These are phyloP conservation scores for Tetramorium bicarinatum DNA, from an alignment of 2,888 invertebrate genomes.

Conservation along the genomic window DNA sequence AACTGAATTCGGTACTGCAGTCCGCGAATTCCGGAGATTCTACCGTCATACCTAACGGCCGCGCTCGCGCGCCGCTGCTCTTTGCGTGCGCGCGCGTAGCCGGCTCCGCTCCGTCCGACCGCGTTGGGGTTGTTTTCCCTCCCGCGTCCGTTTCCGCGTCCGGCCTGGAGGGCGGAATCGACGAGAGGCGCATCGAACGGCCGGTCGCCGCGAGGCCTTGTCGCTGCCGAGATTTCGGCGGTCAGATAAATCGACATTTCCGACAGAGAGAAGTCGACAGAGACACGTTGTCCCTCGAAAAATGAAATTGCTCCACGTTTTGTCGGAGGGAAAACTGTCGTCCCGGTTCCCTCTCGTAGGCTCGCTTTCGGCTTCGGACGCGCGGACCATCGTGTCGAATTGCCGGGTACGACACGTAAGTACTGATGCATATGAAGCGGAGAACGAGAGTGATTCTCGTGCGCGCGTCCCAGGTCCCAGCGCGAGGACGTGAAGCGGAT, in stretches of 20 bases:
- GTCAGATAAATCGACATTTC: not conserved
- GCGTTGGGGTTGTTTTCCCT: not conserved
- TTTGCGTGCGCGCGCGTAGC: not conserved
- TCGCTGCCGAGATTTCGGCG: not conserved
- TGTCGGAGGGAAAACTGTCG: not conserved
- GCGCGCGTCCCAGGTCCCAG: conserved; percentile 25
- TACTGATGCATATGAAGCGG: not conserved
- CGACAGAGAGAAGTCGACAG: not conserved
- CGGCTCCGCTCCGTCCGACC: not conserved
- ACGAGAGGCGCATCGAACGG: not conserved
- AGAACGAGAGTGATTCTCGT: not conserved
- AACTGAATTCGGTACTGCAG: conserved; percentile 85
- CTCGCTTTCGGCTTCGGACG: not conserved
- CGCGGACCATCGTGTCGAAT: no score
- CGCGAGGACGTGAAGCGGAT: conserved; percentile 11
- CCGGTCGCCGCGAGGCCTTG: no score
- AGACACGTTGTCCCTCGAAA: not conserved
- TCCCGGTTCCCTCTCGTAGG: not conserved
- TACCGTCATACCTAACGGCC: conserved; percentile 76
- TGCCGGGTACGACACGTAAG: not conserved
- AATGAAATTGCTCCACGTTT: not conserved
- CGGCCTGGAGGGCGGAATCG: not conserved
- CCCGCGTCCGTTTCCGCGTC: not conserved
- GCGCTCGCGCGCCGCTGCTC: conserved; percentile 19
- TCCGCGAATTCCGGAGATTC: conserved; percentile 84